Conservation (phyloP, 2,113 vertebrate species). For the Pampusana beccarii region DNA sequence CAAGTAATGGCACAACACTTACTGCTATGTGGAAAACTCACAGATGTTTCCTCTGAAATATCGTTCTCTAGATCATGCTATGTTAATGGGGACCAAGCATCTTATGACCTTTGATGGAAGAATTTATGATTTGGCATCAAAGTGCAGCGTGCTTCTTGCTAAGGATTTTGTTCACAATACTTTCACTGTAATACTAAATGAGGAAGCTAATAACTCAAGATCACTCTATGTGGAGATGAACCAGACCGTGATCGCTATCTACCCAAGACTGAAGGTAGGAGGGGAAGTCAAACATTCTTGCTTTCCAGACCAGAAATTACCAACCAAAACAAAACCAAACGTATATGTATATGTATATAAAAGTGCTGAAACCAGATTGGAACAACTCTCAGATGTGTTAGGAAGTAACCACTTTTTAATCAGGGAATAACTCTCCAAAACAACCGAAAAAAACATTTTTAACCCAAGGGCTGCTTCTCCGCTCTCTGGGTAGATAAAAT, state of each 20-base stretch:
- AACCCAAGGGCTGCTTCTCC: neutral
- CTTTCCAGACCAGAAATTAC: neutral
- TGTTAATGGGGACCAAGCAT: constrained; percentile 80
- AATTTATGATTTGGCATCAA: constrained; percentile 73
- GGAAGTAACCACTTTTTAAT: neutral
- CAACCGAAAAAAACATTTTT: neutral
- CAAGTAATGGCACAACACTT: neutral
- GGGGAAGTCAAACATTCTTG: neutral
- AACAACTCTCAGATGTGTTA: neutral
- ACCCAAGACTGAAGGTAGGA: constrained; percentile 78
- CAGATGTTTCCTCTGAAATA: neutral
- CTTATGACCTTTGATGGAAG: constrained; percentile 83
- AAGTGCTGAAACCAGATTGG: neutral
- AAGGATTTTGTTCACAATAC: constrained; percentile 66
- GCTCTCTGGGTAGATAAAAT: neutral
- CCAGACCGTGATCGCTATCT: constrained; percentile 64
- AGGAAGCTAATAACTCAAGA: constrained; percentile 8
- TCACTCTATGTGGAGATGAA: constrained; percentile 75
- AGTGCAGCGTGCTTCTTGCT: constrained; percentile 79
- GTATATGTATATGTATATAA: neutral
- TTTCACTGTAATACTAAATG: constrained; percentile 74
- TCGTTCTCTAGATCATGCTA: constrained; percentile 76
- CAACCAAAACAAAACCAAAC: neutral
- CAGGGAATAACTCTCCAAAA: neutral
- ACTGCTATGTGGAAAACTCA: neutral